A percentile compares a stretch with the other conserved stretches of the same genome.
phyloP scores from a whole-genome alignment of 2,888 invertebrate genomes.

The Trichogramma evanescens region DNA sequence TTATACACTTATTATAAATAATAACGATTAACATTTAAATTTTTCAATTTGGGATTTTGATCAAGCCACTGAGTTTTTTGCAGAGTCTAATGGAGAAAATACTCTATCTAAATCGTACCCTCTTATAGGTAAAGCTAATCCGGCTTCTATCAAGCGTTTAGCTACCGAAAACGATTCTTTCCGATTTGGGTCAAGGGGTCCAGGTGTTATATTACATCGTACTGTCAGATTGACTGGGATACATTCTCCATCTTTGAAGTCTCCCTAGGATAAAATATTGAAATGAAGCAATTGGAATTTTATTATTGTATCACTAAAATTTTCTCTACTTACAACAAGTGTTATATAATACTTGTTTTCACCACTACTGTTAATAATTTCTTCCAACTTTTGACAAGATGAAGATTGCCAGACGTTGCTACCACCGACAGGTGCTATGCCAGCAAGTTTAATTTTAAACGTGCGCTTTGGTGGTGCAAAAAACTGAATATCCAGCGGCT shows the following conservation, averaged over 20 bases:
- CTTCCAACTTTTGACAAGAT: conserved; percentile 57
- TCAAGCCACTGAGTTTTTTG: not conserved
- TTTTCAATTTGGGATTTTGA: no score
- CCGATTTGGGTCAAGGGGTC: conserved; percentile 60
- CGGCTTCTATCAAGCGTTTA: conserved; percentile 58
- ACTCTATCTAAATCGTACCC: conserved; percentile 33
- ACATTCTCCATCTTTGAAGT: conserved; percentile 29
- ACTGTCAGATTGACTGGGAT: conserved; percentile 61
- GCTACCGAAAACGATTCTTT: conserved; percentile 63
- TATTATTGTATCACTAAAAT: not conserved
- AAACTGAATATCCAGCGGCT: conserved; percentile 52
- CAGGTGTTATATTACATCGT: conserved; percentile 54
- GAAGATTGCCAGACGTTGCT: conserved; percentile 55
- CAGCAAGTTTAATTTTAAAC: conserved; percentile 62
- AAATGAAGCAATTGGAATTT: not conserved
- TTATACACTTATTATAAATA: no score
- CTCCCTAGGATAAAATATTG: conserved; percentile 19
- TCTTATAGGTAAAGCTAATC: conserved; percentile 53
- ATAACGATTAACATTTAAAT: no score
- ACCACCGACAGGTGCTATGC: conserved; percentile 63
- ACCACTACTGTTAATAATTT: conserved; percentile 51
- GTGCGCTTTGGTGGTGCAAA: conserved; percentile 53
- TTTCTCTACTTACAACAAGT: conserved; percentile 46
- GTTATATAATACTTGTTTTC: conserved; percentile 50
- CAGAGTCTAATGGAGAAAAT: not conserved